Base-by-base conservation (phyloP, 2,888 invertebrate species). In the Elmis aenea region DNA sequence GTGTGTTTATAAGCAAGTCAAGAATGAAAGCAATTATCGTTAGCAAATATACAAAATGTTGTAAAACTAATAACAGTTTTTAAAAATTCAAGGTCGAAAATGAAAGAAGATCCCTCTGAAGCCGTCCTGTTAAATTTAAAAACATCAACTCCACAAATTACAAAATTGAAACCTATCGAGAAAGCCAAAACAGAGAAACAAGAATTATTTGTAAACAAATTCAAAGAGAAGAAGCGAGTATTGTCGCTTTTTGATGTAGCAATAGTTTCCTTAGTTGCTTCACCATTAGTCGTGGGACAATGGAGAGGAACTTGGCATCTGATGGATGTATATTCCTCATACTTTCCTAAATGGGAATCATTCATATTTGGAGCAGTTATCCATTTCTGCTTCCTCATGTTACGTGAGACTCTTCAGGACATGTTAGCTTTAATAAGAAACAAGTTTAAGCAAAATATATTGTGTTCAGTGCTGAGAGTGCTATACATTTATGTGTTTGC, bases 271-370 rank as follows among this genome's bases (percentile, higher is more conserved):
- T 48, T 66, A 6, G 34, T 76, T 4, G 59, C 76, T 5, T 64
- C 68, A 2, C 76, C 77, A 1, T 56, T 73, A 29, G 70, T 72
- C 1, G 67, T 78, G 2, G 64, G 67, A 2, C 69, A 69, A 45
- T 79, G 78, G 78, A 58, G 73, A 31, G 75, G 75, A 1, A 65
- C 69, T 9, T 79, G 76, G 77, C 59, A 57, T 15, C 55, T 73
- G 28, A 66, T 76, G 67, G 71, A 74, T 36, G 41, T 64, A 20
- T 62, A 73, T 50, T 39, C 57, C 0, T 54, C 68, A 26, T 69
- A 72, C 46, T 71, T 73, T 54, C 79, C 81, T 0, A 62, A 58
- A 39, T 69, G 67, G 5, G 71, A 74, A 52, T 69, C 64, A 15
- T 75, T 72, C 45, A 33, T 73, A 1, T 54, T 76, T 18, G 79